Evolutionary conservation across 2,888 invertebrate species (phyloP), one percentile per base, ranked within the genome.

Genomic region (Lithophane leautieri): DNA sequence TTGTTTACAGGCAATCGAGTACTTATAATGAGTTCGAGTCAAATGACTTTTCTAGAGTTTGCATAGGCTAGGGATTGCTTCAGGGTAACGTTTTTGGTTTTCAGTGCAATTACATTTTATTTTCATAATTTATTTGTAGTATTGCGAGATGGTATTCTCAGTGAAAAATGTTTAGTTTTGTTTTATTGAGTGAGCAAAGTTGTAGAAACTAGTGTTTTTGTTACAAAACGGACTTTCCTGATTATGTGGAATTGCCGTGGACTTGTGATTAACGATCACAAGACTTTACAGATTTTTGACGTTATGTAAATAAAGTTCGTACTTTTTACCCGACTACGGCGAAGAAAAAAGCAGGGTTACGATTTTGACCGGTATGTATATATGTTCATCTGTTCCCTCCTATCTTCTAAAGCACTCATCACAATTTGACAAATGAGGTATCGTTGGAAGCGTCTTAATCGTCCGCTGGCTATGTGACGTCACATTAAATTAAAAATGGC

Each of bases 21-120:
- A 65, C 67, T 72, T 72, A 40, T 85, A 87, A 87, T 87, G 81
- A 83, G 74, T 73, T 73, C 16, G 52, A 81, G 76, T 78, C 69
- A 79, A 89, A 87, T 86, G 72, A 81, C 77, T 88, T 85, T 79
- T 69, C 73, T 79, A 70, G 63, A 79, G 82, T 86, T 82, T 88
- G 72, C 70, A 73, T 79, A 78, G 69, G 62, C 79, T 11, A 56
- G 52, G 52, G 63, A 58, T 62, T 16, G 86, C 78, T 69, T 22
- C 63, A 47, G 78, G 69, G 54, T 28, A 54, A 65, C 16, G 42
- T 52, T 56, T 78, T 69, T 69, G 70, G 73, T 74, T 61, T 67
- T 50, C 42, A 62, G 16, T 79, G 72, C 76, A 77, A 71, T 50
- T 42, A 67, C 63, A 58, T 79, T 83, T 70, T 42, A 78, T 81